Base-by-base conservation (phyloP, 2,113 vertebrate genomes). In the Lophotis ruficrista region DNA sequence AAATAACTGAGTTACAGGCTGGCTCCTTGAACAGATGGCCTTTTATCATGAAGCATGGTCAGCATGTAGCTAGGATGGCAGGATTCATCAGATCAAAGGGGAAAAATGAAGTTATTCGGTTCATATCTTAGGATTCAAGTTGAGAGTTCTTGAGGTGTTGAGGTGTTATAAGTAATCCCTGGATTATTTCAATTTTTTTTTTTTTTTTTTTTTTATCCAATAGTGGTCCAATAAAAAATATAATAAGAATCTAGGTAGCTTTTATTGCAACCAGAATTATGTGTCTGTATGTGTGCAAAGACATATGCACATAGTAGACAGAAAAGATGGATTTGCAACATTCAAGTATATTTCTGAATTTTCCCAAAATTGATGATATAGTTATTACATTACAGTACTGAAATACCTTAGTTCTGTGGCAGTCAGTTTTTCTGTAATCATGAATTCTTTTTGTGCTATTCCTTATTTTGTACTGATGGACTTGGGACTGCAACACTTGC, bases 111-210 rank as follows among this genome's bases (percentile, higher is more conserved):
- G 27, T 54, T 10, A 78, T 35, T 72, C 6, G 25, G 4, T 43
- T 71, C 1, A 0, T 14, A 60, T 30, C 7, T 71, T 72, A 61
- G 35, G 80, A 83, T 61, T 80, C n/a, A 64, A 10, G 35, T 17
- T 30, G 14, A 43, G 9, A 5, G n/a, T n/a, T n/a, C n/a, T n/a
- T n/a, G n/a, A 5, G 6, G 4, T 45, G 5, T 56, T 24, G 1
- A 84, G 10, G 11, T 16, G 6, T n/a, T 79, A 69, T 48, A 89
- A 50, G n/a, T 53, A 70, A 48, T 45, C 6, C 5, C 6, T 73
- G 24, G 10, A 47, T 72, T 77, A 14, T 77, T 70, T 4, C 41
- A 41, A 14, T 16, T 56, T 41, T 41, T 41, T 41, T 54, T 28
- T 16, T 56, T 41, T 41, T 41, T 41, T 54, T 28, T 24, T 61